Percentiles rank a stretch among this genome's conserved stretches.
phyloP scores from a whole-genome alignment of 2,888 invertebrate species.

The Aphodius sticticus region DNA sequence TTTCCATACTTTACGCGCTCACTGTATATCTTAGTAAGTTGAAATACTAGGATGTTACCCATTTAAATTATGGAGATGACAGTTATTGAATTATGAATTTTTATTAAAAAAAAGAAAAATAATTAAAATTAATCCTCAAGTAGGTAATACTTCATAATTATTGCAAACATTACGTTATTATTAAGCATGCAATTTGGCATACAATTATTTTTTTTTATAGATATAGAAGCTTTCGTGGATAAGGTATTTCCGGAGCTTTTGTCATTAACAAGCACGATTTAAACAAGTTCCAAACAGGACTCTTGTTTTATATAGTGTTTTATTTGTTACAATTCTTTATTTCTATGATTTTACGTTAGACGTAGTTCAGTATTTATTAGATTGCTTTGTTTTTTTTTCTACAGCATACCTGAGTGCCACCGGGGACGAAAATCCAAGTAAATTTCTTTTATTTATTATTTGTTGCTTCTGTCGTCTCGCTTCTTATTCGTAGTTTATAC shows the following conservation, averaged over 20 bases:
- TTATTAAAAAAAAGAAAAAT: too few species aligned
- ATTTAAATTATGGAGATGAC: too few species aligned
- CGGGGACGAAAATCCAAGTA: constrained; percentile 55
- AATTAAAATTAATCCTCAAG: too few species aligned
- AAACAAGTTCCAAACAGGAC: not conserved
- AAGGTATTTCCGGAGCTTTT: not conserved
- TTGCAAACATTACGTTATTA: not conserved
- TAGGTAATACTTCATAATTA: not conserved
- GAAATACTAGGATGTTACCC: too few species aligned
- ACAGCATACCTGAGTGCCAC: constrained; percentile 56
- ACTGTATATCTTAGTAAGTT: too few species aligned
- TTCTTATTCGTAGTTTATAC: constrained; percentile 16
- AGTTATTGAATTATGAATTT: too few species aligned
- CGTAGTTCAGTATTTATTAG: constrained; percentile 43
- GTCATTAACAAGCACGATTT: not conserved
- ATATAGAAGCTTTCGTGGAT: not conserved
- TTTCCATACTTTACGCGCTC: too few species aligned
- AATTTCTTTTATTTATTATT: constrained; percentile 49
- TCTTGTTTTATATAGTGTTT: not conserved
- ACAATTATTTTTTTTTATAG: not conserved
- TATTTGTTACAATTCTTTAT: constrained; percentile 37
- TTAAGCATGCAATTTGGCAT: not conserved
- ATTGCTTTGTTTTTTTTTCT: constrained; percentile 52
- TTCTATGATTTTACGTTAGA: constrained; percentile 35
- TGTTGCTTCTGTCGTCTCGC: constrained; percentile 31